Conservation (phyloP, 2,888 invertebrate species). For the Microctonus aethiopoides region DNA sequence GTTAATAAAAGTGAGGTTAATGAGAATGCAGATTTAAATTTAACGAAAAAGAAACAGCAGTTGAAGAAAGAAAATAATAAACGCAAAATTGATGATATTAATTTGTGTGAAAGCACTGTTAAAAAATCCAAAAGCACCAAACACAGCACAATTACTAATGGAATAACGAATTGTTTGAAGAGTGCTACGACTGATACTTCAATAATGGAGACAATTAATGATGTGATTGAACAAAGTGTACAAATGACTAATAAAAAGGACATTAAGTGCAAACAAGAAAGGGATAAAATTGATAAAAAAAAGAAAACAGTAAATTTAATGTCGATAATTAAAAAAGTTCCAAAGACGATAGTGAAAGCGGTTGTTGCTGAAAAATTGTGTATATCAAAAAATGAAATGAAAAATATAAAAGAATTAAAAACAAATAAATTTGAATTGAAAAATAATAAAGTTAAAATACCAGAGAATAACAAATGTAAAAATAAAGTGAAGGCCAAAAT, state of each 20-base stretch:
- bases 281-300: conserved; percentile 48
- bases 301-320: conserved; percentile 44
- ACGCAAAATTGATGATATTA: conserved; percentile 53
- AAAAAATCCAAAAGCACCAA: conserved; percentile 61
- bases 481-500: conserved; percentile 45
- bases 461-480: conserved; percentile 46
- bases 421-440: conserved; percentile 39
- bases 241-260: conserved; percentile 60
- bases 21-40: conserved; percentile 40
- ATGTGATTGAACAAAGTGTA: conserved; percentile 61
- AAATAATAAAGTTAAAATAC: conserved; percentile 42
- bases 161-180: conserved; percentile 41
- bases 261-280: conserved; percentile 49
- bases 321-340: conserved; percentile 61
- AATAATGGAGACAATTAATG: conserved; percentile 63
- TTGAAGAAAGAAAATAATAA: conserved; percentile 48
- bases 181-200: conserved; percentile 55
- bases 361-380: conserved; percentile 48
- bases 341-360: conserved; percentile 65
- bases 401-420: conserved; percentile 37
- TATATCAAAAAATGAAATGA: conserved; percentile 40
- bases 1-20: conserved; percentile 27
- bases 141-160: conserved; percentile 56
- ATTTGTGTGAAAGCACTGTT: conserved; percentile 43
- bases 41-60: conserved; percentile 52